Base-by-base conservation (phyloP, 2,113 vertebrate genomes). In the Thinocorus orbignyianus region DNA sequence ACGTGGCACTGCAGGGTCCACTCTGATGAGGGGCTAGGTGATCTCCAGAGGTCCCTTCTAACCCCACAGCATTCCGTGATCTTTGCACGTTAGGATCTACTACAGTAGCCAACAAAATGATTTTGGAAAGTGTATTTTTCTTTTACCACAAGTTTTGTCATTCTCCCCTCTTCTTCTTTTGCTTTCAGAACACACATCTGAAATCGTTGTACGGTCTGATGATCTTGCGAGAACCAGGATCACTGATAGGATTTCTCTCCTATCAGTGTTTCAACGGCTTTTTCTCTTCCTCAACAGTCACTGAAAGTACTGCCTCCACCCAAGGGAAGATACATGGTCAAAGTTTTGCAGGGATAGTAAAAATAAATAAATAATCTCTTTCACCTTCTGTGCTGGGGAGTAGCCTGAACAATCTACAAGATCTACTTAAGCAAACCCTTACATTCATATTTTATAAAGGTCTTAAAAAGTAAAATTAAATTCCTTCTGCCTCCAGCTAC, bases 1-100 rank as follows among this genome's bases (percentile, higher is more conserved):
- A 39, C 0, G 11, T 2, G 7, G 35, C 2, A 12, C 24, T 30
- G 2, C 1, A 41, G 49, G 28, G 14, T n/a, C n/a, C n/a, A n/a
- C n/a, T n/a, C n/a, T n/a, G n/a, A n/a, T n/a, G n/a, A n/a, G n/a
- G n/a, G n/a, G n/a, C n/a, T n/a, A n/a, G n/a, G 42, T 44, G 42
- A 44, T 44, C 42, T 44, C 42, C 42, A 44, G 42, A 44, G 42
- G 42, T 44, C 42, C 42, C 42, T 44, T 44, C 13, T 15, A 44
- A 44, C 42, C 42, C 42, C 42, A 17, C 16, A 44, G 13, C 42
- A 14, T 44, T 44, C 42, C 16, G 42, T 44, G 42, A 44, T 44
- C 42, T 44, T 44, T 44, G 31, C 25, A 10, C 17, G 58, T 51
- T 20, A 58, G 30, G 31, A 86, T 25, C 44, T 51, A 35, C 25